These are phyloP conservation scores for Selene dorsalis DNA, from an alignment of 2,797 vertebrate species.

Conservation along the genomic window DNA sequence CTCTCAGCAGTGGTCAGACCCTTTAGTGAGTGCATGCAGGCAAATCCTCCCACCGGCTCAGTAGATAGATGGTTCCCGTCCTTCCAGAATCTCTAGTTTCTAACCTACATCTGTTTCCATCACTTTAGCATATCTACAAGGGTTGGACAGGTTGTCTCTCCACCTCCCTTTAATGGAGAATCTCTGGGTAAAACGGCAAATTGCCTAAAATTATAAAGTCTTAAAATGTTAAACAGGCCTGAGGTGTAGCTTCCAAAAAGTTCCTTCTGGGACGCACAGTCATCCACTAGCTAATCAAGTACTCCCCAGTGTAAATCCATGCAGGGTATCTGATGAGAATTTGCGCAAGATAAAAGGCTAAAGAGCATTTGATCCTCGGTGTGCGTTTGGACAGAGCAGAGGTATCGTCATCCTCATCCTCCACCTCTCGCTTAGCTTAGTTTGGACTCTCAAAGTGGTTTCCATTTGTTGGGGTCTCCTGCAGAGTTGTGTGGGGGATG, in stretches of 20 bases:
- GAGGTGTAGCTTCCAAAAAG: slow-evolving; percentile 26
- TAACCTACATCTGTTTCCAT: slow-evolving; percentile 24
- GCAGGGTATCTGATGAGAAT: slow-evolving; percentile 40
- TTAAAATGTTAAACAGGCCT: slow-evolving; percentile 45
- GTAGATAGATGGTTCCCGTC: slow-evolving; percentile 60
- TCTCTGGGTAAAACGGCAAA: slow-evolving; percentile 21
- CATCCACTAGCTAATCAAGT: slow-evolving; percentile 21
- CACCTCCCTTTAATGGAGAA: neutral
- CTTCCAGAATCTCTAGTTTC: slow-evolving; percentile 39
- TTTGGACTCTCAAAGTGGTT: slow-evolving; percentile 92
- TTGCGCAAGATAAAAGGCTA: slow-evolving; percentile 43
- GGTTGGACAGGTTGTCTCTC: slow-evolving; percentile 11
- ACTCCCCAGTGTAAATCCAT: slow-evolving; percentile 42
- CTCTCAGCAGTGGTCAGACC: slow-evolving; percentile 81
- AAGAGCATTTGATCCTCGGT: slow-evolving; percentile 47
- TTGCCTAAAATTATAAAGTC: slow-evolving; percentile 23
- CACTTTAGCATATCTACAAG: slow-evolving; percentile 19
- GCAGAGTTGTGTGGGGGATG: slow-evolving; percentile 89
- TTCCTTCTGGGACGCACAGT: slow-evolving; percentile 9
- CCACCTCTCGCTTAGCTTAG: slow-evolving; percentile 67
- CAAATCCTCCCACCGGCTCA: slow-evolving; percentile 63
- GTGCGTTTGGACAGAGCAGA: slow-evolving; percentile 53
- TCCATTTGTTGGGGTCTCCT: slow-evolving; percentile 91
- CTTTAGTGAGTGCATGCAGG: slow-evolving; percentile 73
- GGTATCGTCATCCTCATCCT: slow-evolving; percentile 9